Conservation (phyloP, 2,113 vertebrate genomes). For the Solea solea region DNA sequence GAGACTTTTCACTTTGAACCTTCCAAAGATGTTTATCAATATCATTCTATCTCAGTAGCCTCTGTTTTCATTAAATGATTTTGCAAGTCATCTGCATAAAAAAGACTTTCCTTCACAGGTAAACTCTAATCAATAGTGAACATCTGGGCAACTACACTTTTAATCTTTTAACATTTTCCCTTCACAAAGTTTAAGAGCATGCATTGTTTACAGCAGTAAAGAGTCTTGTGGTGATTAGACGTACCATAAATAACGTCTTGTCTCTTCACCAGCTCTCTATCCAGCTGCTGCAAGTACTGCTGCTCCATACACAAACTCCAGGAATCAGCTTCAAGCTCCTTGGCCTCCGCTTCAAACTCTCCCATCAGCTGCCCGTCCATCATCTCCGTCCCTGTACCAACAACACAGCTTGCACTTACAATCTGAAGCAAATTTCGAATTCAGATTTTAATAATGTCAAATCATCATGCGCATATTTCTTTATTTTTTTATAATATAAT, state of each 20-base stretch:
- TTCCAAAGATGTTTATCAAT: background rate
- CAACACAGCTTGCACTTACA: conserved; percentile 6
- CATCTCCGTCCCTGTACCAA: conserved; percentile 90
- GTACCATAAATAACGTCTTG: conserved; percentile 97
- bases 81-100: too few relatives aligned
- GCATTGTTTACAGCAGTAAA: background rate
- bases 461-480: background rate
- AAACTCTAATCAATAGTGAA: too few relatives aligned
- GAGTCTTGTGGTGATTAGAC: background rate
- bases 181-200: too few relatives aligned
- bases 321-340: conserved; percentile 92
- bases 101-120: background rate
- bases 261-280: conserved; percentile 91
- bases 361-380: conserved; percentile 96
- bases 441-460: background rate
- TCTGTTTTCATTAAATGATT: too few relatives aligned
- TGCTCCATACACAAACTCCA: conserved; percentile 94
- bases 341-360: conserved; percentile 91
- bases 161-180: background rate
- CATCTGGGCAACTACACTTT: background rate
- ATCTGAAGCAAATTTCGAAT: background rate
- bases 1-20: background rate
- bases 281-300: conserved; percentile 88
- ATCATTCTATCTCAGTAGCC: background rate
- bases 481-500: too few relatives aligned